Evolutionary conservation across 2,888 invertebrate genomes (phyloP).

Genomic region (Eristalis intricaria): DNA sequence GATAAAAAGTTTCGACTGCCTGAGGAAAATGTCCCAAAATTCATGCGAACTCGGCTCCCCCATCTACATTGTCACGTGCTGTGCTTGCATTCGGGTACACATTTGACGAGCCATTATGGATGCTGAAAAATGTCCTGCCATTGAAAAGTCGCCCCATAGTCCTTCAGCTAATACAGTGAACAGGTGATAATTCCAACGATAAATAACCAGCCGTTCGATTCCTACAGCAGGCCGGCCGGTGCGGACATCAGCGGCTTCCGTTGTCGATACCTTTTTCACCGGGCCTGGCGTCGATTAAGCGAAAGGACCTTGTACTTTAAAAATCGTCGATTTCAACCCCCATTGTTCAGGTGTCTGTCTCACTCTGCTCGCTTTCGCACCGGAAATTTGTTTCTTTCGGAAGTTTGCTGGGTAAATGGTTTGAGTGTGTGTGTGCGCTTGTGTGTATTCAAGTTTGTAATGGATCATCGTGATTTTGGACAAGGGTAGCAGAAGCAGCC

Average conservation of each 20-base stretch:
- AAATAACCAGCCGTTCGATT: conserved; percentile 70
- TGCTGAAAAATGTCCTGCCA: conserved; percentile 69
- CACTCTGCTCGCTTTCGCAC: conserved; percentile 37
- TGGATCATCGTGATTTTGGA: conserved; percentile 69
- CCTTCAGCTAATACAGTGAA: conserved; percentile 59
- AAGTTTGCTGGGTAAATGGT: conserved; percentile 44
- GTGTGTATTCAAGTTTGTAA: conserved; percentile 43
- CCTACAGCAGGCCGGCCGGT: conserved; percentile 40
- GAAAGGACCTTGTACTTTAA: conserved; percentile 66
- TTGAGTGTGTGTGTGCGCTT: conserved; percentile 25
- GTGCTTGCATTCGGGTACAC: conserved; percentile 12
- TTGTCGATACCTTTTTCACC: conserved; percentile 67
- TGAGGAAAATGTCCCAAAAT: conserved; percentile 19
- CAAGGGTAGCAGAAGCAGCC: conserved; percentile 46
- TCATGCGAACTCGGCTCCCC: not conserved
- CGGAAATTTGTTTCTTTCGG: conserved; percentile 72
- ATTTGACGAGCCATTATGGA: conserved; percentile 63
- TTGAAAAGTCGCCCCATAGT: conserved; percentile 56
- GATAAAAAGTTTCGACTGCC: conserved; percentile 45
- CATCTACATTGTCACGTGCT: not conserved
- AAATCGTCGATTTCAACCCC: conserved; percentile 64
- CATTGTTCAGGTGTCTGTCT: conserved; percentile 34
- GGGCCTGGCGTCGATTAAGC: conserved; percentile 61
- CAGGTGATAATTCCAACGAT: conserved; percentile 71
- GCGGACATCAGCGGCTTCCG: conserved; percentile 68